Base-by-base conservation (phyloP, 2,113 vertebrate genomes). In the Austrofundulus limnaeus region DNA sequence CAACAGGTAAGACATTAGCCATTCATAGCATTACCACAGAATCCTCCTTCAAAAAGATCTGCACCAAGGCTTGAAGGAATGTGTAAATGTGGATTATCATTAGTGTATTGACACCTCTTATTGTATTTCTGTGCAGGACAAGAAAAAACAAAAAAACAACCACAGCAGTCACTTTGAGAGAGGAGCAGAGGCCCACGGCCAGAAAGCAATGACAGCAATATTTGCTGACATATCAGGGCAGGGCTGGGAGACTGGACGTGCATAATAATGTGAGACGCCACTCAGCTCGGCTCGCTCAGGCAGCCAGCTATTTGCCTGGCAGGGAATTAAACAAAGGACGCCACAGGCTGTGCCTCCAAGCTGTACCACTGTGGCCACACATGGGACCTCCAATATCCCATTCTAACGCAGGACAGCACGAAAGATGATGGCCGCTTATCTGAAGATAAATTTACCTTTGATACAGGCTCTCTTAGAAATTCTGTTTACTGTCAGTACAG, bases 171-270 rank as follows among this genome's bases (percentile, higher is more conserved):
- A 31, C 34, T 28, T 13, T 28, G 23, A 64, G 43, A 21, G 63
- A 52, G 42, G 28, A 59, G 67, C 54, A 39, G 31, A 38, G 37
- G 67, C 47, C 57, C 61, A 73, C 60, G 72, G 72, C 61, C 66
- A 72, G 54, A 70, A 2, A 66, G 60, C 72, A 75, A 28, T 66
- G 72, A 62, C 71, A 66, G 45, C 10, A 0, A 75, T 82, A 85
- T 81, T 74, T 87, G 80, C 78, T 83, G 82, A 83, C 45, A 61
- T 66, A 72, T 77, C 76, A 71, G 75, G 55, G 80, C 60, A 63
- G 68, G 68, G 71, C 75, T 5, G 39, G 51, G 66, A 70, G 64
- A 76, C 49, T 28, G 74, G 79, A 66, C 25, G 54, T 54, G 64
- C 78, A 81, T 83, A 72, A 77, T 81, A 77, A 87, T 77, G 67